These are phyloP conservation scores for Ciconia boyciana DNA, from an alignment of 2,113 vertebrate genomes.

Conservation along the genomic window DNA sequence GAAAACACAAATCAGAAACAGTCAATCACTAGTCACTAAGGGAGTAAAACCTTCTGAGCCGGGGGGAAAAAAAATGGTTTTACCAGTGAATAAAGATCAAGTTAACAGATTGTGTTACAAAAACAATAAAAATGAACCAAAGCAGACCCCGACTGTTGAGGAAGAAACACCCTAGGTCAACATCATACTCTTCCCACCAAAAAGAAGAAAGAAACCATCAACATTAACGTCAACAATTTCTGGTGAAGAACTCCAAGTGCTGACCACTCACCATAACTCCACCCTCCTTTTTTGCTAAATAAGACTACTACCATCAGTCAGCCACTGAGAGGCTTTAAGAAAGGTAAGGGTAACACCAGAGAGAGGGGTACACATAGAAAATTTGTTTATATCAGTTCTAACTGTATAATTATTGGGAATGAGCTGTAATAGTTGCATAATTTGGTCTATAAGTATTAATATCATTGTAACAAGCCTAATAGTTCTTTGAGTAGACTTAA, in stretches of 20 bases:
- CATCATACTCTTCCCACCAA: neutral
- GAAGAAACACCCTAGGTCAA: neutral
- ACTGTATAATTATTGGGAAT: neutral
- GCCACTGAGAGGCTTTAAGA: rapidly evolving
- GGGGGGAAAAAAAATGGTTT: neutral
- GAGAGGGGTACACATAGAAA: rapidly evolving
- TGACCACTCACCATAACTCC: neutral
- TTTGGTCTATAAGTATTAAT: neutral
- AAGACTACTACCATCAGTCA: neutral
- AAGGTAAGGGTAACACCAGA: neutral
- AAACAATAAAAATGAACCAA: neutral
- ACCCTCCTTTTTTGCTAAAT: neutral
- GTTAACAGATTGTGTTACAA: neutral
- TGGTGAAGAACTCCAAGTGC: neutral
- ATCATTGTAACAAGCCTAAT: neutral
- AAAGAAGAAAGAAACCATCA: neutral
- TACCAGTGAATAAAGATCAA: neutral
- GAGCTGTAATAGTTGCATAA: neutral
- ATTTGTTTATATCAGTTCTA: neutral
- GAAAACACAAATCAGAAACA: neutral
- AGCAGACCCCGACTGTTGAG: rapidly evolving
- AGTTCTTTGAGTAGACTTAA: neutral
- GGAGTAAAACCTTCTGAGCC: neutral
- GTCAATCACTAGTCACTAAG: neutral
- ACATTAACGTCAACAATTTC: neutral